Conservation (phyloP, 2,113 vertebrate genomes). For the Neoarius graeffei region DNA sequence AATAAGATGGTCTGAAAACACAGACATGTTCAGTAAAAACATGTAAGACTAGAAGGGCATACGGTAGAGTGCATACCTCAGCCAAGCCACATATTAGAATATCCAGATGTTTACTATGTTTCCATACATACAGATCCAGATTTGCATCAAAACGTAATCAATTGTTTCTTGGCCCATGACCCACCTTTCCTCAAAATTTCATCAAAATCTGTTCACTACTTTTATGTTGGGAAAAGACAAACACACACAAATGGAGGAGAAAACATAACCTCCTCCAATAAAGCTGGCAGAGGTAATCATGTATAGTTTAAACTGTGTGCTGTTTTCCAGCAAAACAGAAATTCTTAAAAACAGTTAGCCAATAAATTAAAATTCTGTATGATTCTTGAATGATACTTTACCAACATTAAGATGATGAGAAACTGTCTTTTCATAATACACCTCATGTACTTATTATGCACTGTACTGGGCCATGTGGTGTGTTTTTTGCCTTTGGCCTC, state of each 20-base stretch:
- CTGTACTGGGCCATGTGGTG: neutral
- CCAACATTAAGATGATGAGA: neutral
- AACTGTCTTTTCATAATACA: neutral
- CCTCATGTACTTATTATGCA: neutral
- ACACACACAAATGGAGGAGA: too few species aligned
- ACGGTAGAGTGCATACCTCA: too few species aligned
- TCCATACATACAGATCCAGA: too few species aligned
- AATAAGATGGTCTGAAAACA: conserved; percentile 53
- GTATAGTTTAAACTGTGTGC: neutral
- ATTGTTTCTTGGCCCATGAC: too few species aligned
- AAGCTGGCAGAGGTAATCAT: neutral
- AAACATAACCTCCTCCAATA: too few species aligned
- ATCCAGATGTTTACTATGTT: too few species aligned
- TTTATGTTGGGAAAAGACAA: too few species aligned
- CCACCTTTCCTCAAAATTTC: too few species aligned
- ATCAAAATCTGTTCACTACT: too few species aligned
- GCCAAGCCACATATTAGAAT: too few species aligned
- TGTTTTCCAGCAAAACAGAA: neutral
- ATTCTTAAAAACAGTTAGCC: neutral
- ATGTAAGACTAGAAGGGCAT: neutral
- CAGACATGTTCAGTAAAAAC: neutral
- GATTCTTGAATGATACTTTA: neutral
- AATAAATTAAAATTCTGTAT: neutral
- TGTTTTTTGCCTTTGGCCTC: neutral
- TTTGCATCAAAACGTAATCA: too few species aligned